Base-by-base conservation (phyloP, 1,140 invertebrate species). In the Listronotus oregonensis region DNA sequence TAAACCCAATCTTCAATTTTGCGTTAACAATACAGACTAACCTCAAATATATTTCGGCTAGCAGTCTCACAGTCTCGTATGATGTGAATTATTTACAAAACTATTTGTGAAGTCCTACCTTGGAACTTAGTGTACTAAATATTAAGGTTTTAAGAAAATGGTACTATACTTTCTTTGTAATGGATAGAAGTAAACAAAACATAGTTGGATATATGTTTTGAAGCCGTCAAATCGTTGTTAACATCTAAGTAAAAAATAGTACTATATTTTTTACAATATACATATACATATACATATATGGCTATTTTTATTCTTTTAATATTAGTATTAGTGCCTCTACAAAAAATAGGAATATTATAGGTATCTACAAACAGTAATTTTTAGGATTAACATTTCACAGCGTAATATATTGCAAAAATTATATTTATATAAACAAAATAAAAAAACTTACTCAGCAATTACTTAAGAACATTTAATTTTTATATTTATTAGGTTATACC, bases 231-330 rank as follows among this genome's bases (percentile, higher is more conserved):
- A 34, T 34, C 52, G 32, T 55, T 39, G 32, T 55, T 55, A 55
- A 55, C 18, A 17, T 55, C 32, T 55, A 55, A 55, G 52, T 55
- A 55, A 55, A 55, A 55, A 55, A 55, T 55, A 55, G 32, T 55
- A 14, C 52, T 55, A 55, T 55, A 55, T 55, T 15, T 55, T 40
- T 39, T 55, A 55, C 52, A 40, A 55, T 55, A 55, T 50, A 50
- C 47, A 55, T 55, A 39, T 50, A 50, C 47, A 55, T 55, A 39
- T 55, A 39, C 52, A 39, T 51, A 51, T 17, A 27, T 18, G 18
- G 15, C 9, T 17, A 10, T 17, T 9, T 47, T 47, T n/a, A 17
- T 14, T 46, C 9, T 31, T 51, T 51, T 10, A 6, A 50, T 31
- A 15, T 55, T 55, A 39, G 11, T 12, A n/a, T 31, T 40, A 55